Base-by-base conservation (phyloP, 2,888 invertebrate species). In the Sinhomidia bicolor region DNA sequence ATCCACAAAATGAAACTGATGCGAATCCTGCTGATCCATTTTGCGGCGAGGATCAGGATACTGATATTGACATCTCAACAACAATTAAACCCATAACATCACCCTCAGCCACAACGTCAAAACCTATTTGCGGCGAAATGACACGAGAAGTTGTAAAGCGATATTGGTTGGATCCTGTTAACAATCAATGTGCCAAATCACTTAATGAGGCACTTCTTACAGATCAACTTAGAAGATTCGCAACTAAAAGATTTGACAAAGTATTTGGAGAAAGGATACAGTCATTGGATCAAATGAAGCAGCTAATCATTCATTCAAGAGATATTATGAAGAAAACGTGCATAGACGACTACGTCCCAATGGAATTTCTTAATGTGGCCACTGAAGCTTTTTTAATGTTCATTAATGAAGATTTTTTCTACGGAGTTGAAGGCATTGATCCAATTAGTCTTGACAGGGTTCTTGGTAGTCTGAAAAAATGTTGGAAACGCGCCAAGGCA, bases 381-480 rank as follows among this genome's bases (percentile, higher is more conserved):
- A 80, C 84, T 1, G 82, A 88, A 1, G 91, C 91, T 3, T 91
- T 91, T 57, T 26, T 74, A 6, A 90, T 90, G 89, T 91, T 91
- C 54, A n/a, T 90, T 0, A 79, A 81, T 9, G 91, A 91, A 62
- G 91, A 91, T 54, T 91, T 91, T 62, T 91, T 91, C 80, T 91
- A 91, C 57, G 91, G 91, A 1, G 88, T 91, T 62, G 89, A 90
- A 4, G 89, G 87, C 14, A 68, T 89, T 2, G 85, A 89, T 9
- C 71, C 57, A 14, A 79, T 83, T 6, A 83, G 51, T 60, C 90
- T 85, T 85, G 71, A 85, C 2, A 85, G 90, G 41, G 89, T 91
- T 51, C 17, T 85, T 14, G 79, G 60, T 12, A 54, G 65, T 29
- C 62, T 91, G 20, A 47, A 65, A 26, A 86, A 78, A 20, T 91